Percentiles rank a stretch among this genome's conserved stretches.
These are phyloP conservation scores for Drosophila bifasciata DNA, from an alignment of 1,140 invertebrate genomes.

Conservation along the genomic window DNA sequence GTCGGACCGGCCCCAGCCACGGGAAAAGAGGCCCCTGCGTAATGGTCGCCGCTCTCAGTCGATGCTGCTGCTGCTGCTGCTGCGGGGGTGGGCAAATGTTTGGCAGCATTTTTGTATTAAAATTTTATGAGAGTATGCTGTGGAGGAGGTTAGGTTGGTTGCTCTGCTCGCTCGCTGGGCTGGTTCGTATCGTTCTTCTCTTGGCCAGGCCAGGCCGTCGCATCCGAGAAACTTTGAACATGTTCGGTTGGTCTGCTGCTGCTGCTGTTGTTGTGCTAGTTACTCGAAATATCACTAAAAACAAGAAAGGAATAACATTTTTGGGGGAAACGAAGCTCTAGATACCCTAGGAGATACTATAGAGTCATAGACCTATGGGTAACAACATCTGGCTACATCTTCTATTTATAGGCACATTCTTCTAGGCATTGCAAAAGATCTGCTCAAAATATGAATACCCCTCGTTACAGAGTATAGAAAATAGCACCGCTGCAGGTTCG, in stretches of 20 bases:
- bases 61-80: conserved; percentile 11
- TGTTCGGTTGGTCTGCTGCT: conserved; percentile 55
- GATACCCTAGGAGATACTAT: conserved; percentile 17
- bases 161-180: conserved; percentile 6
- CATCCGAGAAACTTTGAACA: conserved; percentile 78
- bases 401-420: no score
- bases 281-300: conserved; percentile 77
- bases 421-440: no score
- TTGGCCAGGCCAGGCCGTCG: conserved; percentile 58
- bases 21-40: conserved; percentile 53
- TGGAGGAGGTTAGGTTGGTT: conserved; percentile 6
- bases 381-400: no score
- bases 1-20: conserved; percentile 30
- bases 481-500: conserved; percentile 21
- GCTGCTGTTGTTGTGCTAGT: conserved; percentile 59
- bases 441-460: no score
- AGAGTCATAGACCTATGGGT: no score
- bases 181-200: conserved; percentile 41
- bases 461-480: conserved; percentile 3
- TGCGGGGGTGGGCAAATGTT: conserved; percentile 68
- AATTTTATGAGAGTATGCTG: conserved; percentile 58
- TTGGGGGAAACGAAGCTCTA: conserved; percentile 24
- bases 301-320: conserved; percentile 45
- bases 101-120: conserved; percentile 77
- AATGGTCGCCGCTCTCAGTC: conserved; percentile 46